Evolutionary conservation across 1,140 invertebrate species (phyloP).

Genomic region (Frieseomelitta varia): DNA sequence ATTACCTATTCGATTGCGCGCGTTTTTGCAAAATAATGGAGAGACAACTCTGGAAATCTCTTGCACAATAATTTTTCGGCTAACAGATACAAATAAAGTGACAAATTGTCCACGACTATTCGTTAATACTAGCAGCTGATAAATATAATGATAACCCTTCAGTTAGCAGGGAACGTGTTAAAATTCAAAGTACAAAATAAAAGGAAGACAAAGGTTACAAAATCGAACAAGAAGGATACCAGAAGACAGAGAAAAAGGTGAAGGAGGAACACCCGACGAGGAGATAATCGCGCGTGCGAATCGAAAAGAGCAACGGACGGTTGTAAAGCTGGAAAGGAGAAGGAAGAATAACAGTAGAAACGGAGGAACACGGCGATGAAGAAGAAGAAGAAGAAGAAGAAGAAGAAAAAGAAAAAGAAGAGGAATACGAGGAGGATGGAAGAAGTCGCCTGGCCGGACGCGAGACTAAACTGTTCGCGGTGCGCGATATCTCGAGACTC

Average conservation of each 20-base stretch:
- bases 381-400: conserved; percentile 24
- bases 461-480: conserved; percentile 71
- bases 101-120: background rate
- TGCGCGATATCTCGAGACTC: conserved; percentile 67
- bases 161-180: background rate
- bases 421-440: conserved; percentile 20
- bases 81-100: too few species aligned
- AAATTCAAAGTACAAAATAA: background rate
- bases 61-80: too few species aligned
- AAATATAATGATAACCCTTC: too few species aligned
- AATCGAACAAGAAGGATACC: background rate
- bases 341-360: conserved; percentile 21
- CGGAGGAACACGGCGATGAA: too few species aligned
- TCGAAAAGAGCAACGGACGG: conserved; percentile 11
- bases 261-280: background rate
- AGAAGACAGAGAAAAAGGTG: background rate
- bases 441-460: conserved; percentile 46
- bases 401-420: conserved; percentile 29
- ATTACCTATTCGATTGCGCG: too few species aligned
- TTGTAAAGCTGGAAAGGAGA: conserved; percentile 10
- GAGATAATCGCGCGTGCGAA: conserved; percentile 41
- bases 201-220: too few species aligned
- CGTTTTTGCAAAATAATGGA: too few species aligned
- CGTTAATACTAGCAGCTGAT: background rate
- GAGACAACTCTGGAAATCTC: too few species aligned